Evolutionary conservation across 2,888 invertebrate species (phyloP).

Genomic region (Drosophila mercatorum): DNA sequence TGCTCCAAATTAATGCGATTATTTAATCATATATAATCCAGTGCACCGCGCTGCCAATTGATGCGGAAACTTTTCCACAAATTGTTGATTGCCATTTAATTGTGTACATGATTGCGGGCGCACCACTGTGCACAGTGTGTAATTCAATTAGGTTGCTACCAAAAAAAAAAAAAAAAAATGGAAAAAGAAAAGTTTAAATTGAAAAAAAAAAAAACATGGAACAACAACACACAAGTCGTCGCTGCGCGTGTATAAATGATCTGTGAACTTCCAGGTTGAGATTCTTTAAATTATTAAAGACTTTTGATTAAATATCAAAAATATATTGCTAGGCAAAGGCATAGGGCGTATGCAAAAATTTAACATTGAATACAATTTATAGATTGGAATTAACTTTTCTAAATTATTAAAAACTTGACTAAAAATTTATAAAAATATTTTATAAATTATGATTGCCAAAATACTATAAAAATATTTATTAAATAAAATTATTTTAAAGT

Average conservation of each 20-base stretch:
- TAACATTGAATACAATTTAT: too few species aligned
- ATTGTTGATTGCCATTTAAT: slow-evolving; percentile 55
- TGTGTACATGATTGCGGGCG: slow-evolving; percentile 36
- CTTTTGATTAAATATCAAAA: too few species aligned
- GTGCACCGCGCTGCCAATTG: slow-evolving; percentile 30
- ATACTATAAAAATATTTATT: too few species aligned
- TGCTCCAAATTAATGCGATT: slow-evolving; percentile 27
- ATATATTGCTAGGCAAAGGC: too few species aligned
- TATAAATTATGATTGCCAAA: too few species aligned
- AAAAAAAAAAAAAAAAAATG: background rate
- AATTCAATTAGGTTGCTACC: slow-evolving; percentile 22
- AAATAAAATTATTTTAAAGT: too few species aligned
- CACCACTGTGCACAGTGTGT: slow-evolving; percentile 18
- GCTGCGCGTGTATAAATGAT: background rate
- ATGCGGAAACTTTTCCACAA: slow-evolving; percentile 34
- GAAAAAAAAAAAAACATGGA: background rate
- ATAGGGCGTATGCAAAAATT: too few species aligned
- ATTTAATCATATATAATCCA: slow-evolving; percentile 46
- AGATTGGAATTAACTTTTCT: too few species aligned
- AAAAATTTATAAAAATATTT: too few species aligned
- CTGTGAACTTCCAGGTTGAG: background rate
- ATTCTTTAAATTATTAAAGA: background rate
- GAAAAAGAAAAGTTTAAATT: slow-evolving; percentile 17
- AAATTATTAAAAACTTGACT: too few species aligned
- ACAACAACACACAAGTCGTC: background rate